These are phyloP conservation scores for Lordiphosa clarofinis DNA, from an alignment of 1,140 invertebrate species.

Conservation along the genomic window DNA sequence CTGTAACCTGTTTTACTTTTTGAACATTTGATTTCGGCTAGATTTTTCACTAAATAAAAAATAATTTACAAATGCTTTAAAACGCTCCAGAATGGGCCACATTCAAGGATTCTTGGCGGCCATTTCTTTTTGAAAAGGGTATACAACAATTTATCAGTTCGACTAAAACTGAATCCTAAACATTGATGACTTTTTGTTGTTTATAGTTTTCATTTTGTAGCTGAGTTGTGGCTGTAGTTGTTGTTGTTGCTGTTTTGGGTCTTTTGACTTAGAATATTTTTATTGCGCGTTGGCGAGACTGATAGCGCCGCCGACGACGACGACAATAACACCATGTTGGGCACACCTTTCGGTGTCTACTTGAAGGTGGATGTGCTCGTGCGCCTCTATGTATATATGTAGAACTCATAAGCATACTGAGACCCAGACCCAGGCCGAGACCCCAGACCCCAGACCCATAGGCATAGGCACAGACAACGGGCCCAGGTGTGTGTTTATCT, in stretches of 20 bases:
- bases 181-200: slow-evolving; percentile 50
- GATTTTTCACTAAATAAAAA: too few species aligned
- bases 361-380: slow-evolving; percentile 1
- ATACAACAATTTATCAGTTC: too few species aligned
- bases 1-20: too few species aligned
- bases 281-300: slow-evolving; percentile 65
- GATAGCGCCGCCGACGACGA: slow-evolving; percentile 24
- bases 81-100: too few species aligned
- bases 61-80: too few species aligned
- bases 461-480: not conserved
- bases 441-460: not conserved
- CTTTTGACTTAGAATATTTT: slow-evolving; percentile 63
- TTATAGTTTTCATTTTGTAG: slow-evolving; percentile 51
- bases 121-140: too few species aligned
- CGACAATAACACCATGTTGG: slow-evolving; percentile 30
- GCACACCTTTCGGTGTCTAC: slow-evolving; percentile 47
- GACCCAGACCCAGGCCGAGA: not conserved
- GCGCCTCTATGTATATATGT: not conserved
- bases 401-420: slow-evolving; percentile 8
- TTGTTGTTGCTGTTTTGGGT: slow-evolving; percentile 10
- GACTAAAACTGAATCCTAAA: too few species aligned
- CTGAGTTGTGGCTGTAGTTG: not conserved
- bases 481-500: slow-evolving; percentile 43
- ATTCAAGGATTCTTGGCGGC: too few species aligned
- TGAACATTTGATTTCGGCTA: too few species aligned